Percentiles rank a stretch among this genome's conserved stretches.
Conservation (phyloP, 2,888 invertebrate species). For the Lasioglossum vierecki region DNA sequence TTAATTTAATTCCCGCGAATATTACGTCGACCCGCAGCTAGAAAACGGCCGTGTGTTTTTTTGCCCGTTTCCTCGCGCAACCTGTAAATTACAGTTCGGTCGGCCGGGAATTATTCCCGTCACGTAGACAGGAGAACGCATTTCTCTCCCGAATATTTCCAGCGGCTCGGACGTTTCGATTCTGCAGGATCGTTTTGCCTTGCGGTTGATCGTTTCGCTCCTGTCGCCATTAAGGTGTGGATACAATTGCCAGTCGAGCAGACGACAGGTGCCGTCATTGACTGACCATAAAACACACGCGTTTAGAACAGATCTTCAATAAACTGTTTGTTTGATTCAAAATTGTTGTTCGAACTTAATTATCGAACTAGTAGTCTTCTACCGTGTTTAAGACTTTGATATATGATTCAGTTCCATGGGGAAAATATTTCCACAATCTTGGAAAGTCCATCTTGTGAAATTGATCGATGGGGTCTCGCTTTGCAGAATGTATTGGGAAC, state of each 20-base stretch:
- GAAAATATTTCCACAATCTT: too few species aligned
- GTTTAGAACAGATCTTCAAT: background rate
- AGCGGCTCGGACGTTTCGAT: background rate
- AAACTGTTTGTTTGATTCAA: background rate
- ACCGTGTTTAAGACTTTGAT: background rate
- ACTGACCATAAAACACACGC: background rate
- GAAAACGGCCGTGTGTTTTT: background rate
- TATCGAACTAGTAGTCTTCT: too few species aligned
- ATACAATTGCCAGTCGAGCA: background rate
- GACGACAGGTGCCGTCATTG: background rate
- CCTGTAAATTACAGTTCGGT: slow-evolving; percentile 4
- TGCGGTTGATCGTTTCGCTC: background rate
- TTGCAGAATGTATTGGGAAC: background rate
- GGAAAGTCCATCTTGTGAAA: background rate
- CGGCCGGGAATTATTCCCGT: background rate
- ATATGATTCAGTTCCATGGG: background rate
- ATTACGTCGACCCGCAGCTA: background rate
- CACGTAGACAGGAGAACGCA: background rate
- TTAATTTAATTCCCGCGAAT: slow-evolving; percentile 45
- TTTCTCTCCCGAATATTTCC: background rate
- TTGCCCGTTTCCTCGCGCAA: background rate
- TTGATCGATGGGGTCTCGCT: background rate
- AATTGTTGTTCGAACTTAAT: too few species aligned
- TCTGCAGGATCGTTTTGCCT: background rate
- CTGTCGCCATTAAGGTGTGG: background rate